These are phyloP conservation scores for Gila robusta DNA, from an alignment of 2,797 vertebrate genomes.

Conservation along the genomic window DNA sequence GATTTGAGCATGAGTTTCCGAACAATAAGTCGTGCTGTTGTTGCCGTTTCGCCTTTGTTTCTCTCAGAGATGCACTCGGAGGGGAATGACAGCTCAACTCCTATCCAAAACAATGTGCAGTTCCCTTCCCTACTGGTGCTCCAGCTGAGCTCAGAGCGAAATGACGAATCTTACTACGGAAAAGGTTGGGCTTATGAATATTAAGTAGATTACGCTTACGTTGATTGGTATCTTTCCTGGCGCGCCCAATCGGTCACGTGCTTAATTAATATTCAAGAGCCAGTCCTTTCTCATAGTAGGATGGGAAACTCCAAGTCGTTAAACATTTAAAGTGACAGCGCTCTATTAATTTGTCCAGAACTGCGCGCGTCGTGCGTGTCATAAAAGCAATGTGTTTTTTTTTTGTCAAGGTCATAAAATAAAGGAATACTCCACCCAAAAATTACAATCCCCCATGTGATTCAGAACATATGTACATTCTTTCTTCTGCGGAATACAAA, in stretches of 20 bases:
- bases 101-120: slow-evolving; percentile 42
- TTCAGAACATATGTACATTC: neutral
- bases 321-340: slow-evolving; percentile 30
- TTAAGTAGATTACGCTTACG: slow-evolving; percentile 8
- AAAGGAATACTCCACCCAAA: neutral
- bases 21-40: neutral
- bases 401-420: neutral
- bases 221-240: neutral
- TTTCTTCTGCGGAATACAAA: neutral
- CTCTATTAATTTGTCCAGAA: neutral
- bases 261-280: neutral
- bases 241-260: neutral
- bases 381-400: neutral
- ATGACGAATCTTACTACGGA: slow-evolving; percentile 34
- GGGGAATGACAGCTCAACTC: slow-evolving; percentile 25
- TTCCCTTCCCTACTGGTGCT: neutral
- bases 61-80: slow-evolving; percentile 14
- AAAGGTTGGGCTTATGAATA: slow-evolving; percentile 34
- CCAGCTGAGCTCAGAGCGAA: slow-evolving; percentile 5
- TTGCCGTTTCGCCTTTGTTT: slow-evolving; percentile 31
- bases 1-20: neutral
- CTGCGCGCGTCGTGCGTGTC: neutral
- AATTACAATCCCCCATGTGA: neutral
- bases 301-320: neutral
- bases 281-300: slow-evolving; percentile 20